phyloP scores from a whole-genome alignment of 2,797 vertebrate species.

The Sebastes nivosus region DNA sequence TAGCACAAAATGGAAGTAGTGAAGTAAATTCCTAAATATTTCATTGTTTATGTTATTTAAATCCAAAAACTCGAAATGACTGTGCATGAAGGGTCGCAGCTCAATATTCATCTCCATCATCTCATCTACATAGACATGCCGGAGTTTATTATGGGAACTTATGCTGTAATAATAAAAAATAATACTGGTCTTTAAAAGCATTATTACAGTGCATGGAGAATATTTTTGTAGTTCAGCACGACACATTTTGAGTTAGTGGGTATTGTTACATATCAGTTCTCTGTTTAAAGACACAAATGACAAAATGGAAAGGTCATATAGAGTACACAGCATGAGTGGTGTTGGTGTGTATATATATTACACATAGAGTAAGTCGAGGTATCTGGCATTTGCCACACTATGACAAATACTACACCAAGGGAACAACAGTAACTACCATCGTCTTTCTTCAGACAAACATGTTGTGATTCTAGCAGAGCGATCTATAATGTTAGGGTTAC shows the following conservation, averaged over 20 bases:
- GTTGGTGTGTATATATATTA: not conserved
- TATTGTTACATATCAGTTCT: not conserved
- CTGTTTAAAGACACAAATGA: not conserved
- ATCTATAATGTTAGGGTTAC: constrained; percentile 66
- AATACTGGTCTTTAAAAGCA: not conserved
- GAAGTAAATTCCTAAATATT: not conserved
- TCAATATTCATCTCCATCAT: no score
- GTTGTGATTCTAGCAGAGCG: constrained; percentile 62
- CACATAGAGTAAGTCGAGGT: not conserved
- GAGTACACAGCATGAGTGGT: not conserved
- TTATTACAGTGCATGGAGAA: not conserved
- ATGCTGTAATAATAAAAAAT: not conserved
- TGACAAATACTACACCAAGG: constrained; percentile 78
- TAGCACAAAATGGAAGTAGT: no score
- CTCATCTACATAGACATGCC: no score
- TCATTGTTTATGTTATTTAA: not conserved
- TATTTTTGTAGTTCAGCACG: not conserved
- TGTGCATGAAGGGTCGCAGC: no score
- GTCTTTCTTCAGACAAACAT: constrained; percentile 74
- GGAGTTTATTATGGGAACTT: not conserved
- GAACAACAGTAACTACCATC: constrained; percentile 59
- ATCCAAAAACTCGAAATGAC: not conserved
- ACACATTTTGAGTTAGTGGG: not conserved
- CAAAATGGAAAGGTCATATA: not conserved
- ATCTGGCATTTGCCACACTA: constrained; percentile 36